Percentiles rank a stretch among this genome's conserved stretches.
Conservation (phyloP, 2,888 invertebrate species). For the Podotricha telesiphe region DNA sequence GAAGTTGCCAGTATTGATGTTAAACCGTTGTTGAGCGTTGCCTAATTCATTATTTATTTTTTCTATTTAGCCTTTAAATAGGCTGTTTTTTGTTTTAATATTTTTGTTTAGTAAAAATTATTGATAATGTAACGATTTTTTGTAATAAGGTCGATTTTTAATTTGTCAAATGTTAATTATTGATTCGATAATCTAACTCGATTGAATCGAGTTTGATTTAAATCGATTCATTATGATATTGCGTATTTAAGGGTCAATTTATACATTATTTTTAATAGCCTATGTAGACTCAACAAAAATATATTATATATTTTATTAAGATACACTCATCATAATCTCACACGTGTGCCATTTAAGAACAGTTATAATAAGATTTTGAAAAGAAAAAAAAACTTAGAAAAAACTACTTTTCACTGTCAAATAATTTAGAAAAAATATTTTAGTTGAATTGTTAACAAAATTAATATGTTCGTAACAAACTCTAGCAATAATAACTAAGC, state of each 20-base stretch:
- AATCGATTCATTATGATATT: neutral
- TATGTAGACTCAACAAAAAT: too few species aligned
- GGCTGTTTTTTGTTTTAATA: neutral
- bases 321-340: too few species aligned
- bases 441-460: too few species aligned
- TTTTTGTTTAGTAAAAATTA: neutral
- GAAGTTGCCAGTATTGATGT: slow-evolving; percentile 87
- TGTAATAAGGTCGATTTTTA: neutral
- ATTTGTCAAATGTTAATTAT: neutral
- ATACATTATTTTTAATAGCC: neutral
- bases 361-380: too few species aligned
- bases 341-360: too few species aligned
- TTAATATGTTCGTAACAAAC: too few species aligned
- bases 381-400: too few species aligned
- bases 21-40: slow-evolving; percentile 34
- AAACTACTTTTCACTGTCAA: too few species aligned
- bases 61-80: neutral
- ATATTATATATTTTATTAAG: too few species aligned
- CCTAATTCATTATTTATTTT: neutral
- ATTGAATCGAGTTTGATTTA: neutral
- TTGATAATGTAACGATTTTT: neutral
- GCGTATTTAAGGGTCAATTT: neutral
- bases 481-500: neutral
- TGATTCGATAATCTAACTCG: too few species aligned
- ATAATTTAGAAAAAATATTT: too few species aligned